A percentile compares a stretch with the other conserved stretches of the same genome.
phyloP scores from a whole-genome alignment of 2,888 invertebrate genomes.

The Pachydiplax longipennis region DNA sequence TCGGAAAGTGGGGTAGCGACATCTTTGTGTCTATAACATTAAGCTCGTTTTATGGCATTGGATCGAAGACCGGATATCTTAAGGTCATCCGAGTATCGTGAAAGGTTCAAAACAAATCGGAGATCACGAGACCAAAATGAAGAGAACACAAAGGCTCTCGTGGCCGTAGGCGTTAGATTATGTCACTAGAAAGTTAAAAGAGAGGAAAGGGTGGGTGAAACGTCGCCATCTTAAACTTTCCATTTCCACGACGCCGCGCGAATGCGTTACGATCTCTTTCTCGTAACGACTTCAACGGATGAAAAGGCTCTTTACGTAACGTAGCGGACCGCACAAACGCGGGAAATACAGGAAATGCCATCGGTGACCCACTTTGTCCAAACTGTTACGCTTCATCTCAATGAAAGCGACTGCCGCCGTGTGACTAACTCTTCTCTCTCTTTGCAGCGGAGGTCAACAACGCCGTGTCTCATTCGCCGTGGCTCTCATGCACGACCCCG shows the following conservation, averaged over 20 bases:
- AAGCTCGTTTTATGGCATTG: too few species aligned
- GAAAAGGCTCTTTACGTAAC: background rate
- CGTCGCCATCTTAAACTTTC: background rate
- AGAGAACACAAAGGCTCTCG: too few species aligned
- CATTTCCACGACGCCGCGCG: background rate
- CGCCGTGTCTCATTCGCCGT: constrained; percentile 91
- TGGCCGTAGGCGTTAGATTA: background rate
- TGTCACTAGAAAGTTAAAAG: background rate
- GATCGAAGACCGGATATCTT: too few species aligned
- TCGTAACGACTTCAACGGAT: background rate
- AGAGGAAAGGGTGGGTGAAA: background rate
- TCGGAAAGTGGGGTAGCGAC: too few species aligned
- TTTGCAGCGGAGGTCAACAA: constrained; percentile 85
- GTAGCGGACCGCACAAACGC: background rate
- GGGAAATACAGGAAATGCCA: background rate
- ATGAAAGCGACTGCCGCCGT: background rate
- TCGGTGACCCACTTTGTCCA: background rate
- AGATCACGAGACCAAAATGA: too few species aligned
- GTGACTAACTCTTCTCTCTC: constrained; percentile 58
- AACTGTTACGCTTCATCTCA: background rate
- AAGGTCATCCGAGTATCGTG: too few species aligned
- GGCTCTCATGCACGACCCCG: constrained; percentile 91
- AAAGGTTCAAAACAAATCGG: too few species aligned
- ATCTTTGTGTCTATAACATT: too few species aligned
- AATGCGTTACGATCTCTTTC: background rate